Percentiles rank a stretch among this genome's conserved stretches.
Conservation (phyloP, 1,140 invertebrate genomes). For the Centruroides vittatus region DNA sequence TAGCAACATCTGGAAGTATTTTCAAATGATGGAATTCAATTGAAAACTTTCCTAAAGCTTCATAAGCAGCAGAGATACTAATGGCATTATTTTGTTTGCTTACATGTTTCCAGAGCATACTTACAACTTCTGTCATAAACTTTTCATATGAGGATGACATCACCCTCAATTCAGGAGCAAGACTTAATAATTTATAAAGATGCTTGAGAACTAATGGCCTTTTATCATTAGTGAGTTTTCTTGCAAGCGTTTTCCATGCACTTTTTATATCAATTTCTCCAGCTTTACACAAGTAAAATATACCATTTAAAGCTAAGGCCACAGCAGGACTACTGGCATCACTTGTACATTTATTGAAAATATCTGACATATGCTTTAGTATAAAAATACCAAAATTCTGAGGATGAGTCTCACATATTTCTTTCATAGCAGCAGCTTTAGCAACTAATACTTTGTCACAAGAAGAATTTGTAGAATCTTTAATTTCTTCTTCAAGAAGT, state of each 20-base stretch:
- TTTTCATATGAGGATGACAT: constrained; percentile 11
- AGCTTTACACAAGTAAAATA: constrained; percentile 8
- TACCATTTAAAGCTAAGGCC: constrained; percentile 11
- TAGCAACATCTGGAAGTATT: constrained; percentile 4
- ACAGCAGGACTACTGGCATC: constrained; percentile 5
- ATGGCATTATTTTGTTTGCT: not conserved
- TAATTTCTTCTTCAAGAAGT: constrained; percentile 1
- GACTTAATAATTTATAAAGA: constrained; percentile 6
- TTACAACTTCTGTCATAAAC: constrained; percentile 7
- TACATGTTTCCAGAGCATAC: constrained; percentile 6
- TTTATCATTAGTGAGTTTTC: constrained; percentile 3
- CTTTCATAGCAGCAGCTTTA: constrained; percentile 9
- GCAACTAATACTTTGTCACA: constrained; percentile 5
- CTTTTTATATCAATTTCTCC: constrained; percentile 11
- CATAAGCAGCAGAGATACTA: constrained; percentile 3
- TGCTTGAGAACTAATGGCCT: not conserved
- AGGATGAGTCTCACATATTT: constrained; percentile 6
- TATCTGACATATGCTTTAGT: constrained; percentile 5
- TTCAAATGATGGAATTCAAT: constrained; percentile 6
- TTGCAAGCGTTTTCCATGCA: constrained; percentile 9
- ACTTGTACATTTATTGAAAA: constrained; percentile 9
- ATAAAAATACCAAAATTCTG: constrained; percentile 8
- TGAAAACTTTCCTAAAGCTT: constrained; percentile 6
- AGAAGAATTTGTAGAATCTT: not conserved
- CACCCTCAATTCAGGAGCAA: constrained; percentile 8